Evolutionary conservation across 2,113 vertebrate species (phyloP).

Genomic region (Ondatra zibethicus): DNA sequence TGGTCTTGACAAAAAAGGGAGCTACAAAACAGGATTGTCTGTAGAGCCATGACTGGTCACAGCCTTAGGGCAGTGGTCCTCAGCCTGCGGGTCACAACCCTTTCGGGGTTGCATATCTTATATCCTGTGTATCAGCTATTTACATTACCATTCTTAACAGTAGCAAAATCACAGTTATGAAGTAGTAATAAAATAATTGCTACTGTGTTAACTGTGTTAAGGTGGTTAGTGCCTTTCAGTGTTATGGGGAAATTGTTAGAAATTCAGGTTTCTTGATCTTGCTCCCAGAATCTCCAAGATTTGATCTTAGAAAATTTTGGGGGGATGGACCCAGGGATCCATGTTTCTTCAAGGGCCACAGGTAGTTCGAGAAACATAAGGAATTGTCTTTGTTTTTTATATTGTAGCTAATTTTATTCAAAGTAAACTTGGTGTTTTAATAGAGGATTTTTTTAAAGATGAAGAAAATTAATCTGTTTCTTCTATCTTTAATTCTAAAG

Average conservation of each 20-base stretch:
- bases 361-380: background rate
- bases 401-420: background rate
- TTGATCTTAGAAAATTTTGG: background rate
- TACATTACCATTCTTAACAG: background rate
- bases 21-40: background rate
- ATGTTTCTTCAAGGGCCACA: background rate
- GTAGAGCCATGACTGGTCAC: background rate
- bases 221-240: background rate
- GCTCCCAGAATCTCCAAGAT: background rate
- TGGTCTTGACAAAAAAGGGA: background rate
- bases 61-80: background rate
- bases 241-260: background rate
- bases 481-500: too few relatives aligned
- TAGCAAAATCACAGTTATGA: background rate
- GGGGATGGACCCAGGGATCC: background rate
- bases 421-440: background rate
- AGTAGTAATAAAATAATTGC: background rate
- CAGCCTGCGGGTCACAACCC: background rate
- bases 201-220: background rate
- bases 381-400: background rate
- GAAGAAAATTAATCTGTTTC: background rate
- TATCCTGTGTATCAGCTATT: background rate
- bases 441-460: background rate
- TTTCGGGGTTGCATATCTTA: background rate
- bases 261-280: background rate